These are phyloP conservation scores for Agraylea sexmaculata DNA, from an alignment of 1,140 invertebrate species.

Conservation along the genomic window DNA sequence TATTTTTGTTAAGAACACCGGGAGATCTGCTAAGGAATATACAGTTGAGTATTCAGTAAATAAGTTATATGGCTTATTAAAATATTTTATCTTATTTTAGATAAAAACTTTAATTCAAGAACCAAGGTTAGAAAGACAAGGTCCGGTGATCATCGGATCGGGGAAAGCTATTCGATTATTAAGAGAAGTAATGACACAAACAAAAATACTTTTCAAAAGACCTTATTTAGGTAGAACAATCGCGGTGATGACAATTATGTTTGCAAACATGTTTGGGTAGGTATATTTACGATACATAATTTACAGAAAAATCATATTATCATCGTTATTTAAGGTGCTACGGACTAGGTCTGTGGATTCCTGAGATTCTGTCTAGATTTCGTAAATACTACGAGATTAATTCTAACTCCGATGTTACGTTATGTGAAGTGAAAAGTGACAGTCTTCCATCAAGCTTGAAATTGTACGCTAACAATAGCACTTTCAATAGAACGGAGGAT, in stretches of 20 bases:
- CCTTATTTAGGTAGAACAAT: slow-evolving; percentile 42
- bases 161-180: slow-evolving; percentile 34
- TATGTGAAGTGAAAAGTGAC: slow-evolving; percentile 37
- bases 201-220: slow-evolving; percentile 39
- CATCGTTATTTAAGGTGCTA: slow-evolving; percentile 44
- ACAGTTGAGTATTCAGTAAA: slow-evolving; percentile 4
- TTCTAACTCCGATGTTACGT: slow-evolving; percentile 34
- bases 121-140: slow-evolving; percentile 10
- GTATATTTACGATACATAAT: slow-evolving; percentile 22
- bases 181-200: slow-evolving; percentile 39
- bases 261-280: slow-evolving; percentile 58
- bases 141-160: slow-evolving; percentile 25
- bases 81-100: slow-evolving; percentile 4
- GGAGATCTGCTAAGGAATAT: slow-evolving; percentile 21
- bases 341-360: slow-evolving; percentile 58
- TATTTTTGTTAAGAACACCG: slow-evolving; percentile 49
- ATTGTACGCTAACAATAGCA: too few relatives aligned
- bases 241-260: slow-evolving; percentile 45
- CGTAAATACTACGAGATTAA: slow-evolving; percentile 33
- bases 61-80: neutral
- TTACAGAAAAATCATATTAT: slow-evolving; percentile 13
- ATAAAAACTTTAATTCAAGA: slow-evolving; percentile 19
- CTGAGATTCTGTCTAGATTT: slow-evolving; percentile 51
- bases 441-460: too few relatives aligned
- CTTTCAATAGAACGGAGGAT: too few relatives aligned